These are phyloP conservation scores for Aphis gossypii DNA, from an alignment of 1,140 invertebrate species.

Conservation along the genomic window DNA sequence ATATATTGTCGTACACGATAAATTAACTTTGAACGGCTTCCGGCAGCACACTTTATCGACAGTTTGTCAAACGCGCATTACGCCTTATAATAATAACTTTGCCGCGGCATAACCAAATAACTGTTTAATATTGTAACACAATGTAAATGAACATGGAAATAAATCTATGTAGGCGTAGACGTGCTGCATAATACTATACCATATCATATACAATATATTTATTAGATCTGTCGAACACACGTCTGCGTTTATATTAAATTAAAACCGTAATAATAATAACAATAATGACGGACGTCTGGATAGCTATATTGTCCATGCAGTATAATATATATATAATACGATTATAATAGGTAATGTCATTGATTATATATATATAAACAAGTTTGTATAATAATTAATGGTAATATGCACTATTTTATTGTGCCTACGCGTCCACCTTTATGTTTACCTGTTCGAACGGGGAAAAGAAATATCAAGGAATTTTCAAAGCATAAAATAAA, in stretches of 20 bases:
- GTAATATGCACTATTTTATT: neutral
- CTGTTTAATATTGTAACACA: neutral
- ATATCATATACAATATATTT: neutral
- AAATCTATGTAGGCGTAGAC: slow-evolving; percentile 31
- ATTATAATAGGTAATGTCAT: too few relatives aligned
- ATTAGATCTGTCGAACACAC: slow-evolving; percentile 5
- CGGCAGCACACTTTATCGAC: slow-evolving; percentile 11
- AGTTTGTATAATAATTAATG: neutral
- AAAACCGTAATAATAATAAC: neutral
- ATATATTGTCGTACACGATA: slow-evolving; percentile 11
- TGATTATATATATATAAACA: neutral
- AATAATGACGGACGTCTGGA: neutral
- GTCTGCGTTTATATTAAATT: slow-evolving; percentile 1
- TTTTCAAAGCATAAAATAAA: neutral
- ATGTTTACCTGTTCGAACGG: neutral
- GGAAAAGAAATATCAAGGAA: neutral
- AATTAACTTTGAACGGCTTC: neutral
- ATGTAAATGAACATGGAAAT: neutral
- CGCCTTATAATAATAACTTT: neutral
- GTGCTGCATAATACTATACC: neutral
- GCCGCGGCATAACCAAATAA: neutral
- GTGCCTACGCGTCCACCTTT: neutral
- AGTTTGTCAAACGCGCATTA: slow-evolving; percentile 1
- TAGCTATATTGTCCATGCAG: neutral
- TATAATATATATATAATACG: neutral